Percentiles rank a stretch among this genome's conserved stretches.
These are phyloP conservation scores for Choloepus hoffmanni DNA, from an alignment of 2,113 vertebrate genomes.

Conservation along the genomic window DNA sequence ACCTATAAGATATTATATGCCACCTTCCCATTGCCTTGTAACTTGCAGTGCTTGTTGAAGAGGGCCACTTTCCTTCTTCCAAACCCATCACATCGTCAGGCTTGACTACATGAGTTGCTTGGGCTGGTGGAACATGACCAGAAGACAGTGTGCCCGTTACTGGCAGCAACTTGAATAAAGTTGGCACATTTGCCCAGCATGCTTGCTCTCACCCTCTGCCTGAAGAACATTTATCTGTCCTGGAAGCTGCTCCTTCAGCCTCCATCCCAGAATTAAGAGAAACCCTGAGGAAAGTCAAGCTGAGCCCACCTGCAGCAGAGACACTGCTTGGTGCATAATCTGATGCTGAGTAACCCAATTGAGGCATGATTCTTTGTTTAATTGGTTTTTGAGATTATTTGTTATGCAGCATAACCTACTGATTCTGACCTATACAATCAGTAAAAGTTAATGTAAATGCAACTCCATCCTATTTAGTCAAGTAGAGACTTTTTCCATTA, in stretches of 20 bases:
- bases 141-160: neutral
- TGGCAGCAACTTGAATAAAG: neutral
- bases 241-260: neutral
- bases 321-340: neutral
- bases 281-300: neutral
- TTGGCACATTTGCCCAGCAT: neutral
- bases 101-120: neutral
- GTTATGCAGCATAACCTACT: neutral
- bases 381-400: neutral
- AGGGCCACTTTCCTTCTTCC: no score
- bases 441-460: neutral
- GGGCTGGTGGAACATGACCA: neutral
- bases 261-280: neutral
- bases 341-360: neutral
- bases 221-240: neutral
- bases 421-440: neutral
- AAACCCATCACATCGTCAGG: no score
- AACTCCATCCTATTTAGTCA: neutral
- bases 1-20: no score
- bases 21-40: no score
- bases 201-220: neutral
- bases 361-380: neutral
- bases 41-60: no score
- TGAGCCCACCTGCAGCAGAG: neutral
- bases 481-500: neutral